These are phyloP conservation scores for Amphipyra berbera DNA, from an alignment of 2,888 invertebrate species.

Conservation along the genomic window DNA sequence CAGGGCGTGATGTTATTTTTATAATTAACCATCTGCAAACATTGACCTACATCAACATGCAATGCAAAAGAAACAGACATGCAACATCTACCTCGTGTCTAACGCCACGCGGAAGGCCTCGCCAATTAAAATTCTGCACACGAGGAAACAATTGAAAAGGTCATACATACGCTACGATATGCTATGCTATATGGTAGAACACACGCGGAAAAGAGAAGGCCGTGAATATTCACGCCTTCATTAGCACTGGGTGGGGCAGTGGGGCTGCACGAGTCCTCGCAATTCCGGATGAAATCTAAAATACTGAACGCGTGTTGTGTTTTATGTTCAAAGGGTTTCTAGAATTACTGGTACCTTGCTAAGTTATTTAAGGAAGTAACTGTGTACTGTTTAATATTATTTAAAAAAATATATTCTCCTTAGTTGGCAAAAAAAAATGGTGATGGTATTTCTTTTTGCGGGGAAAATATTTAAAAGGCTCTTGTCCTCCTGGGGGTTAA, in stretches of 20 bases:
- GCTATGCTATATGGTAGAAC: slow-evolving; percentile 18
- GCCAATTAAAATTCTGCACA: slow-evolving; percentile 72
- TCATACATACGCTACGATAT: slow-evolving; percentile 42
- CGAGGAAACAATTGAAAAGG: slow-evolving; percentile 76
- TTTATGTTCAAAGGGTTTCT: no score
- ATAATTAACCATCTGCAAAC: background rate
- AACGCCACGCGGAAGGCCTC: slow-evolving; percentile 69
- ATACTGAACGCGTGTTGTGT: background rate
- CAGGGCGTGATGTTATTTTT: no score
- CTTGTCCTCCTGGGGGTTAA: no score
- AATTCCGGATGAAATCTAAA: no score
- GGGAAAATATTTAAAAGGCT: no score
- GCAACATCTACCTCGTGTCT: slow-evolving; percentile 30
- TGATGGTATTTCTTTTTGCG: no score
- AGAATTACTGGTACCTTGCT: no score
- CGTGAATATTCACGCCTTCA: slow-evolving; percentile 46
- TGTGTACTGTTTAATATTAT: no score
- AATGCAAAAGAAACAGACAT: slow-evolving; percentile 19
- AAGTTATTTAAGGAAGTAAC: no score
- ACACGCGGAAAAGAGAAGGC: slow-evolving; percentile 22
- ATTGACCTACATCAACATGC: slow-evolving; percentile 16
- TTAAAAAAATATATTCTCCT: no score
- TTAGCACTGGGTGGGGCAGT: slow-evolving; percentile 16
- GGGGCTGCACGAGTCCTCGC: no score
- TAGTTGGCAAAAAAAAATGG: no score